phyloP scores from a whole-genome alignment of 2,113 vertebrate genomes.

The Euleptes europaea region DNA sequence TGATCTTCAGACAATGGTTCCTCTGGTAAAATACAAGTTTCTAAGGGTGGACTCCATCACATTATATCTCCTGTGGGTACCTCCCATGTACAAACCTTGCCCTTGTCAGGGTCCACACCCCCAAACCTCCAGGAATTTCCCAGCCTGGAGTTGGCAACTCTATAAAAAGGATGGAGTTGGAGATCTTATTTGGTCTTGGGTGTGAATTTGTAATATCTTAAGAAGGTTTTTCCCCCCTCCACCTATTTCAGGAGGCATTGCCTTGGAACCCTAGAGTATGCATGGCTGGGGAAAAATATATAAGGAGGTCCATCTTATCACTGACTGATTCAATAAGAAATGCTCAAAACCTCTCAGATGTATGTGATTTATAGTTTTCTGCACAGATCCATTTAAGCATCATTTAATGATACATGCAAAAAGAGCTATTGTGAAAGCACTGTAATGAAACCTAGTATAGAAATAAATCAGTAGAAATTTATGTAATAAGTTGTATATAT shows the following conservation, averaged over 20 bases:
- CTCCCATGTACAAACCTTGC: neutral
- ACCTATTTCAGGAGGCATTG: neutral
- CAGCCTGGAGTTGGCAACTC: no score
- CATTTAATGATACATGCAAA: slow-evolving; percentile 1
- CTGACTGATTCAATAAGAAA: slow-evolving; percentile 13
- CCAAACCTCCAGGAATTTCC: no score
- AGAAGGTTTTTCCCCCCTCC: neutral
- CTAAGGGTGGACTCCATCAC: no score
- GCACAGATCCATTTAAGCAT: neutral
- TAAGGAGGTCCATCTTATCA: neutral
- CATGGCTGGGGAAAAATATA: neutral
- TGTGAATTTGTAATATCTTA: neutral
- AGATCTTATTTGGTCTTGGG: neutral
- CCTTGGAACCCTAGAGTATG: neutral
- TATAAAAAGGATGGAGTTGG: neutral
- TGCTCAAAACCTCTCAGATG: neutral
- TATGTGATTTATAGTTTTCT: neutral
- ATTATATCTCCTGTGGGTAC: no score
- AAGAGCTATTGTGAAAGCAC: no score
- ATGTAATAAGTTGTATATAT: no score
- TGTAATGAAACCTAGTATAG: no score
- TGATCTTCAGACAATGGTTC: no score
- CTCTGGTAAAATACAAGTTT: no score
- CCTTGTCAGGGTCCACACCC: neutral
- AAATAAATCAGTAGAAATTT: no score